A percentile compares a stretch with the other conserved stretches of the same genome.
phyloP scores from a whole-genome alignment of 2,888 invertebrate genomes.

The Eupeodes luniger region DNA sequence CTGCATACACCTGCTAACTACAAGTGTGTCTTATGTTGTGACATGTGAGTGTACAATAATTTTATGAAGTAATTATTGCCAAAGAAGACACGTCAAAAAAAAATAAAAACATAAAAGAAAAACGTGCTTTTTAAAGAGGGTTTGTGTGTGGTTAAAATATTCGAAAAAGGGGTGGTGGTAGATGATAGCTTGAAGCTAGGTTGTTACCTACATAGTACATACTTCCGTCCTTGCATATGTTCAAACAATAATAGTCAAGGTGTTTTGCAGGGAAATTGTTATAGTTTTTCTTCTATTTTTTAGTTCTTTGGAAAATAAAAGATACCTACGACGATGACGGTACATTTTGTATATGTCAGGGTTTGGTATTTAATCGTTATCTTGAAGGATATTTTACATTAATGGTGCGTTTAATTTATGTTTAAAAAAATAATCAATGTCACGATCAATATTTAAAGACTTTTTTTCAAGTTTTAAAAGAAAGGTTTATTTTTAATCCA shows the following conservation, averaged over 20 bases:
- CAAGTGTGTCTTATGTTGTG: constrained; percentile 38
- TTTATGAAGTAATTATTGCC: constrained; percentile 21
- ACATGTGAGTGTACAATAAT: constrained; percentile 42
- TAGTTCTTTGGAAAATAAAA: neutral
- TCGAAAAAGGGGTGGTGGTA: neutral
- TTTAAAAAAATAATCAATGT: too few species aligned
- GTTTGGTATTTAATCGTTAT: neutral
- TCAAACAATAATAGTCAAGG: constrained; percentile 15
- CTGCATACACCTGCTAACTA: constrained; percentile 32
- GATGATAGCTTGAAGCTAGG: too few species aligned
- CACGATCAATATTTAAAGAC: too few species aligned
- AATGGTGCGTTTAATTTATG: neutral
- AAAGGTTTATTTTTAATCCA: too few species aligned
- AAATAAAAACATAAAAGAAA: neutral
- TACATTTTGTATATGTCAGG: neutral
- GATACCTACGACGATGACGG: too few species aligned
- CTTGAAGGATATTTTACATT: constrained; percentile 1
- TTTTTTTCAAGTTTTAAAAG: too few species aligned
- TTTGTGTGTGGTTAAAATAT: neutral
- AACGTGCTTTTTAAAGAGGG: constrained; percentile 6
- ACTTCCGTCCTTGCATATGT: constrained; percentile 26
- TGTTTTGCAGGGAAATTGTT: constrained; percentile 10
- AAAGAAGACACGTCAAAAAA: neutral
- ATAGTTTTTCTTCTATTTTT: neutral
- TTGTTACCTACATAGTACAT: too few species aligned